A percentile compares a stretch with the other conserved stretches of the same genome.
These are phyloP conservation scores for Anisognathus igniventris DNA, from an alignment of 2,797 vertebrate species.

Conservation along the genomic window DNA sequence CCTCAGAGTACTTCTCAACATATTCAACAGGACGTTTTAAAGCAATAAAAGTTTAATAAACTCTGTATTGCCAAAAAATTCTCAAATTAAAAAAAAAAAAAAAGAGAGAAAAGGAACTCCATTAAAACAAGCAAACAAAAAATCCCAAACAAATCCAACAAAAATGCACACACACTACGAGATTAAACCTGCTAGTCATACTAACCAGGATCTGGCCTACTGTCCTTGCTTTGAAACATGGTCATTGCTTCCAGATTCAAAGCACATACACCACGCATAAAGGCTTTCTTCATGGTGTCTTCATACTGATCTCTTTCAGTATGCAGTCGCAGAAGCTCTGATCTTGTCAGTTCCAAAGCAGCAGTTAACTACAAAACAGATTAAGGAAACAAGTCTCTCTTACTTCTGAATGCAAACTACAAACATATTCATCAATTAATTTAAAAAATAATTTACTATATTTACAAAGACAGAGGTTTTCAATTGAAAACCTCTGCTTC, in stretches of 20 bases:
- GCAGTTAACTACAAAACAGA: constrained; percentile 76
- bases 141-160: background rate
- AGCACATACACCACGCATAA: constrained; percentile 97
- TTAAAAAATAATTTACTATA: background rate
- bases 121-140: background rate
- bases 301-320: constrained; percentile 87
- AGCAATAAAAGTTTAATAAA: background rate
- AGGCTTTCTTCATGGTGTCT: constrained; percentile 94
- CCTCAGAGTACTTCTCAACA: background rate
- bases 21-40: background rate
- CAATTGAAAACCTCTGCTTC: background rate
- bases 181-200: background rate
- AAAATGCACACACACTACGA: background rate
- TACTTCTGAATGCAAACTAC: background rate
- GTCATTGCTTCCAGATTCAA: constrained; percentile 95
- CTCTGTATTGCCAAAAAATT: background rate
- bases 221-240: constrained; percentile 86
- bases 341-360: constrained; percentile 80
- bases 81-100: background rate
- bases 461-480: background rate
- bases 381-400: background rate
- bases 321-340: constrained; percentile 84
- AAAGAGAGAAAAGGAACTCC: background rate
- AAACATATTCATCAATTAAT: background rate
- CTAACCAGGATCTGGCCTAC: constrained; percentile 70